phyloP scores from a whole-genome alignment of 2,797 vertebrate species.

The Anguilla anguilla region DNA sequence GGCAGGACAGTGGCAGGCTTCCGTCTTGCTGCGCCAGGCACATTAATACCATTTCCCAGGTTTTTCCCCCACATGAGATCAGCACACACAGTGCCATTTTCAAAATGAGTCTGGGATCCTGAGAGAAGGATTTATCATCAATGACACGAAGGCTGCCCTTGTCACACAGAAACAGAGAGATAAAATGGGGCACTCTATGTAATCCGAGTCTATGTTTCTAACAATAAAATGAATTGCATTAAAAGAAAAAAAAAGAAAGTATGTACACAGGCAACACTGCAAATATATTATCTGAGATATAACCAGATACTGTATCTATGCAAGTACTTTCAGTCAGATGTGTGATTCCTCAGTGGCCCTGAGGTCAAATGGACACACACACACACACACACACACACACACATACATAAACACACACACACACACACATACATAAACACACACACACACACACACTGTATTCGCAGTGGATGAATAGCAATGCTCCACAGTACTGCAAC shows the following conservation, averaged over 20 bases:
- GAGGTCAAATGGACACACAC: too few species aligned
- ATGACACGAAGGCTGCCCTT: background rate
- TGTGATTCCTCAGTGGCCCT: too few species aligned
- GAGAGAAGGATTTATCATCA: background rate
- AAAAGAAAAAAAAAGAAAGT: background rate
- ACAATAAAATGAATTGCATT: background rate
- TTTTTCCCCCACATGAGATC: background rate
- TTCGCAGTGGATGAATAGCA: background rate
- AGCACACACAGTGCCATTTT: background rate
- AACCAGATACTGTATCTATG: background rate
- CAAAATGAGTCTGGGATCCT: background rate
- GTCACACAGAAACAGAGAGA: background rate
- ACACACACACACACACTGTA: background rate
- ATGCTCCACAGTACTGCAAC: background rate
- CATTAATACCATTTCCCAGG: conserved; percentile 11
- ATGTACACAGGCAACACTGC: background rate
- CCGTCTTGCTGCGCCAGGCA: background rate
- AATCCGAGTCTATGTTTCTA: background rate
- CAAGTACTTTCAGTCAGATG: too few species aligned
- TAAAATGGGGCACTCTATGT: background rate
- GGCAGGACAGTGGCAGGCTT: too few species aligned
- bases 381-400: too few species aligned
- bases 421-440: background rate
- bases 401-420: too few species aligned
- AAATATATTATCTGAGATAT: background rate